Base-by-base conservation (phyloP, 2,888 invertebrate genomes). In the Aricia artaxerxes region DNA sequence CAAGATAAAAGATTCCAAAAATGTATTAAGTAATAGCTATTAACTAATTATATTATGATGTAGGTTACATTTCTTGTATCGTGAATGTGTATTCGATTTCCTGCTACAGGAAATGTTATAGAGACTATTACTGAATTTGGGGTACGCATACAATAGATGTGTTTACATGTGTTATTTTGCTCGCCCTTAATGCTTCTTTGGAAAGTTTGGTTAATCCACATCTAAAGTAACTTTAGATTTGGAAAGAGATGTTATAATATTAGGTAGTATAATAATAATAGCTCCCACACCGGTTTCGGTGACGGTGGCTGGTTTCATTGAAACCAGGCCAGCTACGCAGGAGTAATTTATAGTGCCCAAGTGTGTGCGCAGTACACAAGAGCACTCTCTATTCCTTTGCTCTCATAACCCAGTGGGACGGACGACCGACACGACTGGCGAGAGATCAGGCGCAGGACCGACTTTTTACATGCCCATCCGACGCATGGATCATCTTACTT, bases 1-100 rank as follows among this genome's bases (percentile, higher is more conserved):
- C 60, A 35, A 60, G 73, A 44, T 69, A 60, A 77, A 79, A 76
- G 78, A 77, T 78, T 78, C 73, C 75, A 49, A 76, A 49, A 77
- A 79, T 80, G 57, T 77, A 77, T 75, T 31, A 73, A 78, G 73
- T 79, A 61, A 75, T 35, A 76, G 31, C 76, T 11, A 53, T 76
- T 53, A 31, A 53, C 76, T 76, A 76, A 76, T 76, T 76, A 76
- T 57, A 35, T 35, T 57, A 35, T 35, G 31, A 24, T 6, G 60
- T 60, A n/a, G 7, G 31, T 35, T 38, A 31, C 31, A 16, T 38
- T 64, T 31, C 35, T 38, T 69, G 69, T 69, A 69, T 69, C 35
- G 38, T 13, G 13, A 38, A 38, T 38, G 64, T 69, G 69, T 69
- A 5, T 69, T 38, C 69, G 69, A 69, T 69, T 69, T 69, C 69